A percentile compares a stretch with the other conserved stretches of the same genome.
These are phyloP conservation scores for Brachionus paranguensis DNA, from an alignment of 1,140 invertebrate genomes.

Conservation along the genomic window DNA sequence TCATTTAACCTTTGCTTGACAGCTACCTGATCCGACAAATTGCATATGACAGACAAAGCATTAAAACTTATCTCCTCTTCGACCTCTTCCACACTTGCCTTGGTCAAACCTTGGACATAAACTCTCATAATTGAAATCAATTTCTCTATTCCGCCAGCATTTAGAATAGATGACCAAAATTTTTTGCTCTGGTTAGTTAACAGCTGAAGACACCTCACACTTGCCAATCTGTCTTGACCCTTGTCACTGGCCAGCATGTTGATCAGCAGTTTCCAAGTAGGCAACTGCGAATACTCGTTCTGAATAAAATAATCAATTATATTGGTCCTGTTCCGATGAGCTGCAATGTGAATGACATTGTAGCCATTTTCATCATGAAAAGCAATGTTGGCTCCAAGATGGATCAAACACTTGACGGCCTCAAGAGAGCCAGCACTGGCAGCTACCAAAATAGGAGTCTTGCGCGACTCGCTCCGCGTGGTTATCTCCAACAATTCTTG, in stretches of 20 bases:
- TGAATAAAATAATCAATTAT: conserved; percentile 53
- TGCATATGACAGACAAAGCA: conserved; percentile 52
- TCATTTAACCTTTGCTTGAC: conserved; percentile 46
- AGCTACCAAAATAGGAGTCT: conserved; percentile 52
- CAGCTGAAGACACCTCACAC: conserved; percentile 53
- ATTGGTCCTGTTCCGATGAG: conserved; percentile 52
- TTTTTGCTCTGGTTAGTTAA: conserved; percentile 48
- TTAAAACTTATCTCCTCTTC: conserved; percentile 44
- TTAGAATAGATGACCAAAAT: conserved; percentile 52
- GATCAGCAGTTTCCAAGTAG: conserved; percentile 53
- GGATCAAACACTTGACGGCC: conserved; percentile 49
- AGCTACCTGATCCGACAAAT: conserved; percentile 50
- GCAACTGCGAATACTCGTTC: conserved; percentile 47
- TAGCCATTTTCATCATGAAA: conserved; percentile 46
- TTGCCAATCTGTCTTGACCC: conserved; percentile 45
- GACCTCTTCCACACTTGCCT: conserved; percentile 39
- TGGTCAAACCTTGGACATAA: conserved; percentile 43
- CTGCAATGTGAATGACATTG: conserved; percentile 51
- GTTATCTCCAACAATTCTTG: conserved; percentile 48
- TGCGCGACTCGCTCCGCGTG: conserved; percentile 44
- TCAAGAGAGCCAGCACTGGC: conserved; percentile 51
- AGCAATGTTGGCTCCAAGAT: conserved; percentile 47
- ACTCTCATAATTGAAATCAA: background rate
- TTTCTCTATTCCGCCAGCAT: conserved; percentile 45
- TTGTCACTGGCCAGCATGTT: conserved; percentile 44